Evolutionary conservation across 2,888 invertebrate species (phyloP), one percentile per base, ranked within the genome.

Genomic region (Ormyrus labotus): DNA sequence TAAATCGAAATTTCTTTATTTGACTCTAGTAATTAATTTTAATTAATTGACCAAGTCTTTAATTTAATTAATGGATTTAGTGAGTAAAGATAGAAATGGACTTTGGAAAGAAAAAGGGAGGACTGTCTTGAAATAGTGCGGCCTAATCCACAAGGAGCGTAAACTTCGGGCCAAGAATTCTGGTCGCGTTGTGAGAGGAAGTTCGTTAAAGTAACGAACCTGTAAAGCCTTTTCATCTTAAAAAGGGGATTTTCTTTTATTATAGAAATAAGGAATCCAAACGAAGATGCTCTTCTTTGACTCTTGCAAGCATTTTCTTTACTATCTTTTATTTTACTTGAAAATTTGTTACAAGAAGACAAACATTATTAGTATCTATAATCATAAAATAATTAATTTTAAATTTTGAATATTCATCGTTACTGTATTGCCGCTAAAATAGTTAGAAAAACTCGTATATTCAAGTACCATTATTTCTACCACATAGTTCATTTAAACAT

Each of bases 151-250:
- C 45, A 50, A 13, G 8, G 19, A 47, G 53, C 64, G 63, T 63
- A 65, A 67, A 73, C 70, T 70, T 74, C 83, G 82, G 77, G 83
- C 80, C 82, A 60, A 81, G 83, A 85, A 87, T 87, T 84, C 85
- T 81, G 72, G 84, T 83, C 83, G 79, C 81, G 80, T 84, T 81
- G 84, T 72, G 84, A 83, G 83, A 87, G 84, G 84, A 85, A 86
- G 87, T 87, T 87, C 86, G 85, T 87, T 87, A 86, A 85, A 83
- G 85, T 87, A 87, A 87, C 86, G 86, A 87, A 85, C 84, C 84
- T 71, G 78, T 81, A 61, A 69, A 83, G 85, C 81, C 84, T 83
- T 84, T 76, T 82, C 81, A 67, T 72, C 74, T 61, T 69, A 51
- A 51, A 51, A 50, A 67, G 58, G 65, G 51, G 47, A 78, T 58